These are phyloP conservation scores for Trachelus iudaicus DNA, from an alignment of 2,888 invertebrate species.

Conservation along the genomic window DNA sequence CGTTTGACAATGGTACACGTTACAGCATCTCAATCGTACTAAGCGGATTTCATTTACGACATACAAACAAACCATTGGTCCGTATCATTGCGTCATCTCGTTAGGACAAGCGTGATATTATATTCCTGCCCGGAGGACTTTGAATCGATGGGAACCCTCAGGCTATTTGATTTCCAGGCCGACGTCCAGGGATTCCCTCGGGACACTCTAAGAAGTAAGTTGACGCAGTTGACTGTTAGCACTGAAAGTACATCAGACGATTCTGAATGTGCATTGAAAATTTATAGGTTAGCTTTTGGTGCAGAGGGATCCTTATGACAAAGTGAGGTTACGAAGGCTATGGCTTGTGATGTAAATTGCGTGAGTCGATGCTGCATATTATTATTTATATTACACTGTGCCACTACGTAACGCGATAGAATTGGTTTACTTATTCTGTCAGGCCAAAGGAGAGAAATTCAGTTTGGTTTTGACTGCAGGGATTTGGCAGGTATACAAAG, in stretches of 20 bases:
- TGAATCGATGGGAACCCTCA: neutral
- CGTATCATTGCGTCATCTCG: conserved; percentile 7
- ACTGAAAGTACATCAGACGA: neutral
- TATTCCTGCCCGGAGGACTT: neutral
- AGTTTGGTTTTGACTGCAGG: neutral
- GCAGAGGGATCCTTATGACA: too few relatives aligned
- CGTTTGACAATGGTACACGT: conserved; percentile 10
- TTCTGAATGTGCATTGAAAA: neutral
- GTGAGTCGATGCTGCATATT: neutral
- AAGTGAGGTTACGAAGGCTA: neutral
- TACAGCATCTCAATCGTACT: conserved; percentile 19
- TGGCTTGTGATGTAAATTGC: neutral
- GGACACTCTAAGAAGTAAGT: neutral
- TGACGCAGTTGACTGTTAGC: neutral
- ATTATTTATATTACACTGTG: neutral
- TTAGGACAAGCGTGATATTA: neutral
- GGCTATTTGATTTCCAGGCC: neutral
- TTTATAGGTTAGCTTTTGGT: neutral
- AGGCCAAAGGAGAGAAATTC: neutral
- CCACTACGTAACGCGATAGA: neutral
- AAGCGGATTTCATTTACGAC: conserved; percentile 40
- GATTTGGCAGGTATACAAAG: conserved; percentile 6
- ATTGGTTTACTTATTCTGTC: neutral
- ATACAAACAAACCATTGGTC: conserved; percentile 35
- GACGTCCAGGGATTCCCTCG: neutral